Base-by-base conservation (phyloP, 2,797 vertebrate genomes). In the Muscicapa striata region DNA sequence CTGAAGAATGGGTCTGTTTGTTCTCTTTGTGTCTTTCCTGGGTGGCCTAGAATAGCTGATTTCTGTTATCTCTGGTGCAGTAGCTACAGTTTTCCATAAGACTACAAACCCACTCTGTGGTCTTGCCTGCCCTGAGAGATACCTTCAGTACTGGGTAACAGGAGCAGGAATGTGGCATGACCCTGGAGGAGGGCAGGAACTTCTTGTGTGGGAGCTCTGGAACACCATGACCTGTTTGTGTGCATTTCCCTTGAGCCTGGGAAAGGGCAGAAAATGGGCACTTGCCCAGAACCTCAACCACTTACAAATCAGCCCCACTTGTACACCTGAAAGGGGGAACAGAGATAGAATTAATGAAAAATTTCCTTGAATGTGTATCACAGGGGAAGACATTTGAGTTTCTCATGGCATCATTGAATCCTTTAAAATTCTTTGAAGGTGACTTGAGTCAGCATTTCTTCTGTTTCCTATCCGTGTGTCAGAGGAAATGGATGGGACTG, bases 401-500 rank as follows among this genome's bases (percentile, higher is more conserved):
- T 73, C 70, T 64, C 8, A 2, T 69, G 29, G 26, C 13, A 34
- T 84, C 20, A 8, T 21, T 73, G 77, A 72, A 75, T 61, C 38
- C 34, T 57, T 95, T 83, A 61, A 81, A 85, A 54, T 52, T 78
- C 54, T 87, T 62, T 76, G 84, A 80, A 67, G n/a, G 57, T 83
- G 45, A 85, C 49, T 77, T 83, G 4, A 67, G 34, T 64, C 68
- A 80, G 49, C 22, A 23, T 91, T 87, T 95, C 49, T 93, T 89
- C 45, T 34, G 24, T 51, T 82, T 88, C 52, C 52, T 89, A 15
- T 87, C 43, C 13, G 19, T 84, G 66, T 6, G 22, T 87, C 61
- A 93, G 81, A 91, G 64, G 72, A 96, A 89, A 74, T 70, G 48
- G 77, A 80, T 77, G 59, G 52, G 59, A n/a, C 74, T 59, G 51